phyloP scores from a whole-genome alignment of 2,888 invertebrate genomes.

The Podabrus alpinus region DNA sequence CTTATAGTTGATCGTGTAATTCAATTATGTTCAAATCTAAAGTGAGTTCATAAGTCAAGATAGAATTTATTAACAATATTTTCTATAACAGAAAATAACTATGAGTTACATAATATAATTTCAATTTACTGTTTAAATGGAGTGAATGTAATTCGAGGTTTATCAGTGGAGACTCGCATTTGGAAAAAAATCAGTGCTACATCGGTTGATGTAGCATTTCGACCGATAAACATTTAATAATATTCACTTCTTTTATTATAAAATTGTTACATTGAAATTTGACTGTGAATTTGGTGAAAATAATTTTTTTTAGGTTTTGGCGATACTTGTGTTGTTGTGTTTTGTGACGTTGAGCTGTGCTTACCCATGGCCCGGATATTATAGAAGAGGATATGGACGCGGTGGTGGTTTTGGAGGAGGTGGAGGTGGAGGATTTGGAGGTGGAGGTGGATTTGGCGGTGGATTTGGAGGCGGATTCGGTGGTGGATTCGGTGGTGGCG shows the following conservation, averaged over 20 bases:
- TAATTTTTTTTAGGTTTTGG: not conserved
- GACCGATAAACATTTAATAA: not conserved
- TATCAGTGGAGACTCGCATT: not conserved
- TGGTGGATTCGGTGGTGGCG: not conserved
- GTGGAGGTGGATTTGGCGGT: not conserved
- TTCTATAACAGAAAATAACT: too few species aligned
- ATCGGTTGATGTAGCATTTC: too few species aligned
- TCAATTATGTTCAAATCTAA: not conserved
- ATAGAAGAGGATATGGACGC: not conserved
- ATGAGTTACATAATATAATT: too few species aligned
- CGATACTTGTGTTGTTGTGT: not conserved
- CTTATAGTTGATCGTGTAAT: not conserved
- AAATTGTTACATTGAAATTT: not conserved
- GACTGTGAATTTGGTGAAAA: not conserved
- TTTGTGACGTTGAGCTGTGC: not conserved
- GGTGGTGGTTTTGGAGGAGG: not conserved
- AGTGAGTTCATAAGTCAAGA: not conserved
- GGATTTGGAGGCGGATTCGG: slow-evolving; percentile 4
- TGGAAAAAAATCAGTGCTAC: too few species aligned
- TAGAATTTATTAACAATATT: too few species aligned
- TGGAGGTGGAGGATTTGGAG: slow-evolving; percentile 10
- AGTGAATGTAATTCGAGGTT: not conserved
- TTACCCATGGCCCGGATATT: not conserved
- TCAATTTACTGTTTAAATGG: not conserved
- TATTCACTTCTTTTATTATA: not conserved